Percentiles rank a stretch among this genome's conserved stretches.
phyloP scores from a whole-genome alignment of 1,140 invertebrate genomes.

The Micrasema minimum region DNA sequence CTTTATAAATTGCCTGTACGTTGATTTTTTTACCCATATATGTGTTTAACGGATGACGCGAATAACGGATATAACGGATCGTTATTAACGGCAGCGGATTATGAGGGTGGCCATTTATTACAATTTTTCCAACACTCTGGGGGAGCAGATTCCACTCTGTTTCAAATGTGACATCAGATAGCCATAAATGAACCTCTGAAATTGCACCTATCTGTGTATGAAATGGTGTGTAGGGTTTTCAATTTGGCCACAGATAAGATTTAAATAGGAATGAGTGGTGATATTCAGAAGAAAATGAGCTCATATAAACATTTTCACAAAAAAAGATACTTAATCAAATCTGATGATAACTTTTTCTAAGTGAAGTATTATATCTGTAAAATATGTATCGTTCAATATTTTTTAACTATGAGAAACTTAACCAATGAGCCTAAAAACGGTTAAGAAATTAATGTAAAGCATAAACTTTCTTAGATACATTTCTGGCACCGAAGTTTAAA shows the following conservation, averaged over 20 bases:
- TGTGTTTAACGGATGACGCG: slow-evolving; percentile 48
- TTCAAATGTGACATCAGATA: slow-evolving; percentile 49
- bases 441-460: too few relatives aligned
- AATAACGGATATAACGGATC: slow-evolving; percentile 50
- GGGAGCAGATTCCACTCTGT: slow-evolving; percentile 29
- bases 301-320: too few relatives aligned
- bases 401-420: too few relatives aligned
- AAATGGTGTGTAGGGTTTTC: slow-evolving; percentile 43
- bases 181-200: slow-evolving; percentile 39
- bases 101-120: slow-evolving; percentile 51
- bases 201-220: slow-evolving; percentile 30
- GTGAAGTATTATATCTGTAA: too few relatives aligned
- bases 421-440: too few relatives aligned
- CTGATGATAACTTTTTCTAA: too few relatives aligned
- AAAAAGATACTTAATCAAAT: background rate
- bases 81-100: slow-evolving; percentile 53
- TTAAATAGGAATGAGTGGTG: background rate
- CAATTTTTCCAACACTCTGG: slow-evolving; percentile 45
- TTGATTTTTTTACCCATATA: slow-evolving; percentile 7
- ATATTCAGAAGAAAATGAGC: too few relatives aligned
- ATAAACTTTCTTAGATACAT: too few relatives aligned
- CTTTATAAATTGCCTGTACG: too few relatives aligned
- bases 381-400: too few relatives aligned
- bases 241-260: slow-evolving; percentile 43
- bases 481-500: too few relatives aligned